phyloP scores from a whole-genome alignment of 2,888 invertebrate genomes.

The Drosophila pseudotalamancana region DNA sequence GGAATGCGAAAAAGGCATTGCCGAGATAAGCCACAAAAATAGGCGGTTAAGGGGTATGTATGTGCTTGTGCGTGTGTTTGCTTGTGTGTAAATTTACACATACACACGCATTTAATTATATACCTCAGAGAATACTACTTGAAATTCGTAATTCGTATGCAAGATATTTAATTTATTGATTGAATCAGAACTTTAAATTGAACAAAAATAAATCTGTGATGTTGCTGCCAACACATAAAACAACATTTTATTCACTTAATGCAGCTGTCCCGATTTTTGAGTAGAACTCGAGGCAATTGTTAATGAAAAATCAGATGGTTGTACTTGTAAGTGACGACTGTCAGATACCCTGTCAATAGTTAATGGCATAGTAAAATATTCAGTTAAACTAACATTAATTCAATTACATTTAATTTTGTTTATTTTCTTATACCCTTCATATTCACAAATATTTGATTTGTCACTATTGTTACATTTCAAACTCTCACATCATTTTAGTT shows the following conservation, averaged over 20 bases:
- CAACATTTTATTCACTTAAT: neutral
- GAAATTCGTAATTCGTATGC: neutral
- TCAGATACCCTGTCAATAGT: neutral
- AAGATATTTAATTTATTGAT: conserved; percentile 8
- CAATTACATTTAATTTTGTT: too few relatives aligned
- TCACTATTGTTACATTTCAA: too few relatives aligned
- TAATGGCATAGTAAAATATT: too few relatives aligned
- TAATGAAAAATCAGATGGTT: neutral
- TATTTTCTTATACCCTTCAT: neutral
- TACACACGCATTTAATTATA: conserved; percentile 31
- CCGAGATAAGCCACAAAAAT: conserved; percentile 35
- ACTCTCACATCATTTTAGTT: too few relatives aligned
- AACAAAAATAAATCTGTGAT: conserved; percentile 4
- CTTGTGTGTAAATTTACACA: conserved; percentile 6
- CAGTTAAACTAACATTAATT: too few relatives aligned
- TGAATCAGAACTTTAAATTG: neutral
- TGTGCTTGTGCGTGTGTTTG: neutral
- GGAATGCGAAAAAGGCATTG: conserved; percentile 36
- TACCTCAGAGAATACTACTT: neutral
- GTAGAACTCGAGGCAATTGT: neutral
- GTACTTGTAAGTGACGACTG: too few relatives aligned
- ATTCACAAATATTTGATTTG: too few relatives aligned
- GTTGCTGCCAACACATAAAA: neutral
- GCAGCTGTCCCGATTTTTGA: neutral
- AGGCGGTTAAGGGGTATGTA: neutral